These are phyloP conservation scores for Alosa alosa DNA, from an alignment of 2,113 vertebrate genomes.

Conservation along the genomic window DNA sequence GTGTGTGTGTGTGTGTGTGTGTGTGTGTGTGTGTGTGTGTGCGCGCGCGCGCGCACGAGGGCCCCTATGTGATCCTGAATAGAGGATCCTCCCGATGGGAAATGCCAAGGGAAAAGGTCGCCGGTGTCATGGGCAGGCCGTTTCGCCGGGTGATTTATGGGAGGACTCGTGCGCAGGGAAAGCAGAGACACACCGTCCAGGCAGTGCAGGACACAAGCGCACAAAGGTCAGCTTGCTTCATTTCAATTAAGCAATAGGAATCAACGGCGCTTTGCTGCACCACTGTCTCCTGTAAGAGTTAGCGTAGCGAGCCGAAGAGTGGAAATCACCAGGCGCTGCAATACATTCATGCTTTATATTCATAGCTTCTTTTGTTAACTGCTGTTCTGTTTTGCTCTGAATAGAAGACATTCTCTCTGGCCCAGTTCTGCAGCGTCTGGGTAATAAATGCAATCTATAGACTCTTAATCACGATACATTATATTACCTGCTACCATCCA, in stretches of 20 bases:
- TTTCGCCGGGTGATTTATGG: conserved; percentile 68
- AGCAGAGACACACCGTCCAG: conserved; percentile 46
- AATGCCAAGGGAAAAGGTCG: conserved; percentile 70
- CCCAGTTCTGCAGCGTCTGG: background rate
- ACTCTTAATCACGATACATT: background rate
- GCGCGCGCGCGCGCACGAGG: too few species aligned
- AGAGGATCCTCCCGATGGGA: conserved; percentile 58
- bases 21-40: background rate
- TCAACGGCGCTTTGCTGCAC: conserved; percentile 50
- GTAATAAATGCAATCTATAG: background rate
- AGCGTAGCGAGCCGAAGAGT: background rate
- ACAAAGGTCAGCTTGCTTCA: conserved; percentile 71
- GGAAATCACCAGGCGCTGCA: background rate
- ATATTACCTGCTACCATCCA: background rate
- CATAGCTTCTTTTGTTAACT: background rate
- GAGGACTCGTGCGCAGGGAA: conserved; percentile 48
- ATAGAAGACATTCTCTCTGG: background rate
- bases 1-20: background rate
- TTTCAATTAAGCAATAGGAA: conserved; percentile 64
- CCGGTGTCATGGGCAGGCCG: conserved; percentile 55
- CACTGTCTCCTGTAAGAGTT: background rate
- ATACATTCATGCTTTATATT: background rate
- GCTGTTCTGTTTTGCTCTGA: background rate
- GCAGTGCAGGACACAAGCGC: conserved; percentile 44
- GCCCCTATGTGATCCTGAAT: conserved; percentile 50